Evolutionary conservation across 2,113 vertebrate genomes (phyloP), one percentile per base, ranked within the genome.

Genomic region (Bucco capensis): DNA sequence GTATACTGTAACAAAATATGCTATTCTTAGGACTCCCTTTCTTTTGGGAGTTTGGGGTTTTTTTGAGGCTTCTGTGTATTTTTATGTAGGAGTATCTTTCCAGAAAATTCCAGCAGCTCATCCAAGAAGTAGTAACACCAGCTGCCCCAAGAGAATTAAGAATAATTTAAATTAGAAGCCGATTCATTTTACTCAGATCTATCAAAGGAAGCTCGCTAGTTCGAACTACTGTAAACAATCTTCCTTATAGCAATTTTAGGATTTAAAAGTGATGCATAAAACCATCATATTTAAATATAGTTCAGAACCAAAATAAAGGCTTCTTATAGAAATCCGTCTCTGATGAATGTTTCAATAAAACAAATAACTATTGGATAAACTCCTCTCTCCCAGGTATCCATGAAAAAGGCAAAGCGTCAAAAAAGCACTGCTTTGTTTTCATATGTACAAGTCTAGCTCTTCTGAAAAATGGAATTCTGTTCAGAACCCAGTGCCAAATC

Each of bases 1-100:
- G 23, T 18, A 79, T 3, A 12, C 27, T 37, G 12, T 38, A 64
- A 6, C 0, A 72, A 80, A 70, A 69, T 3, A 58, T 0, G 0
- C 8, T 30, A 7, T 10, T 78, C 21, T 67, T 56, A 69, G 44
- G 23, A 42, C n/a, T 67, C 53, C 4, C 14, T 40, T 69, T 40
- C 16, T 38, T 67, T 66, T 31, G 1, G n/a, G n/a, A n/a, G n/a
- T n/a, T n/a, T n/a, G n/a, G n/a, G n/a, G n/a, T n/a, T n/a, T n/a
- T 56, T n/a, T 3, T 60, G 38, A 69, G 3, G 9, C 33, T 80
- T 71, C 35, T 47, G 11, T 30, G 3, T 21, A 38, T 53, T 86
- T 74, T 33, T 51, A 69, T 8, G 3, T 14, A 62, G 22, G 8
- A 84, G 33, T 30, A 58, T 4, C 14, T 44, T 73, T 67, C 16